phyloP scores from a whole-genome alignment of 37 sponge, comb jelly and placozoan species.

The Oscarella lobularis region DNA sequence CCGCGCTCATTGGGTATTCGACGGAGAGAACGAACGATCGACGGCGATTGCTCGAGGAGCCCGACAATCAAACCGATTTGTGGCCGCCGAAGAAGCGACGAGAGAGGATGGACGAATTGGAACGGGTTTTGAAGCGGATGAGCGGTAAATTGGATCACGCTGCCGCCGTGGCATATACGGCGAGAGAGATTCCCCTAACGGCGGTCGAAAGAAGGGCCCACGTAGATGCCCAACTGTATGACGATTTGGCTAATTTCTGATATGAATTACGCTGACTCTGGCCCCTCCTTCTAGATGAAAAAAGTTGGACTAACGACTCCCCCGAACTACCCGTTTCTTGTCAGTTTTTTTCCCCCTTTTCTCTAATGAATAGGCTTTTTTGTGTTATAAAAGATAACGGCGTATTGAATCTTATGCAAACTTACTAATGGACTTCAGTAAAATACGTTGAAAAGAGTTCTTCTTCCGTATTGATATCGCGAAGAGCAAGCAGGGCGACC shows the following conservation, averaged over 20 bases:
- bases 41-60: slow-evolving; percentile 17
- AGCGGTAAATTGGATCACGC: slow-evolving; percentile 82
- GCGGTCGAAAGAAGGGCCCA: not conserved
- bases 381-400: too few relatives aligned
- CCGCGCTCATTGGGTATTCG: slow-evolving; percentile 36
- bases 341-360: too few relatives aligned
- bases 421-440: not conserved
- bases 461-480: too few relatives aligned
- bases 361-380: too few relatives aligned
- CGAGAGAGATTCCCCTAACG: slow-evolving; percentile 9
- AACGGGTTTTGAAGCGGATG: slow-evolving; percentile 9
- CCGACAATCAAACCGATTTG: slow-evolving; percentile 11
- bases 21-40: slow-evolving; percentile 38
- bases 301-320: too few relatives aligned
- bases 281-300: too few relatives aligned
- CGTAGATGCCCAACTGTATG: not conserved
- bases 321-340: too few relatives aligned
- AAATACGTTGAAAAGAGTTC: too few relatives aligned
- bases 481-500: too few relatives aligned
- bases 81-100: not conserved
- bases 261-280: too few relatives aligned
- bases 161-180: slow-evolving; percentile 51
- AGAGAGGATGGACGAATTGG: slow-evolving; percentile 46
- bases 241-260: not conserved
- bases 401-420: too few relatives aligned